These are phyloP conservation scores for Thelaira solivaga DNA, from an alignment of 2,888 invertebrate species.

Conservation along the genomic window DNA sequence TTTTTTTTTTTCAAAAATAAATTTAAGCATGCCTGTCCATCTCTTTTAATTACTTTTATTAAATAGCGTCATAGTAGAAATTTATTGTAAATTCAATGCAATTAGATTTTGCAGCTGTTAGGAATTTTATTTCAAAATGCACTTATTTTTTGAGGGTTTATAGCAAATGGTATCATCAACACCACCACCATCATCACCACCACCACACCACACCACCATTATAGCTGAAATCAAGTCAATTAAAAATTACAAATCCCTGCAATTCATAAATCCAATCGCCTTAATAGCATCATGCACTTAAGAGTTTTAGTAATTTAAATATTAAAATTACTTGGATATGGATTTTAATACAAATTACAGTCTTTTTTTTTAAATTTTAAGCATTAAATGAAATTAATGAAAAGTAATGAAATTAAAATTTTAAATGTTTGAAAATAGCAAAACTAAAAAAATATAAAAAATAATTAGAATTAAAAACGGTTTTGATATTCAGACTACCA, in stretches of 20 bases:
- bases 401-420: no score
- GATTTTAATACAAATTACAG: constrained; percentile 14
- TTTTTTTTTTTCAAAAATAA: not conserved
- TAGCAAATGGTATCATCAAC: not conserved
- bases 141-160: constrained; percentile 14
- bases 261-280: constrained; percentile 25
- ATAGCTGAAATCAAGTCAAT: constrained; percentile 10
- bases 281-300: constrained; percentile 10
- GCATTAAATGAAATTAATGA: no score
- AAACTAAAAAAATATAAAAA: no score
- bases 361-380: no score
- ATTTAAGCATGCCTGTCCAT: not conserved
- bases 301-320: constrained; percentile 17
- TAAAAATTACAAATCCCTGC: constrained; percentile 36
- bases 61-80: constrained; percentile 31
- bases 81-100: not conserved
- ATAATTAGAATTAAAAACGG: no score
- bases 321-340: not conserved
- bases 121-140: constrained; percentile 36
- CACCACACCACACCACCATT: not conserved
- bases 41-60: constrained; percentile 38
- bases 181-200: not conserved
- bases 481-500: no score
- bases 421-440: no score
- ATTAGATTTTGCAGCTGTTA: constrained; percentile 36